These are phyloP conservation scores for Varecia variegata DNA, from an alignment of 2,797 vertebrate genomes.

Conservation along the genomic window DNA sequence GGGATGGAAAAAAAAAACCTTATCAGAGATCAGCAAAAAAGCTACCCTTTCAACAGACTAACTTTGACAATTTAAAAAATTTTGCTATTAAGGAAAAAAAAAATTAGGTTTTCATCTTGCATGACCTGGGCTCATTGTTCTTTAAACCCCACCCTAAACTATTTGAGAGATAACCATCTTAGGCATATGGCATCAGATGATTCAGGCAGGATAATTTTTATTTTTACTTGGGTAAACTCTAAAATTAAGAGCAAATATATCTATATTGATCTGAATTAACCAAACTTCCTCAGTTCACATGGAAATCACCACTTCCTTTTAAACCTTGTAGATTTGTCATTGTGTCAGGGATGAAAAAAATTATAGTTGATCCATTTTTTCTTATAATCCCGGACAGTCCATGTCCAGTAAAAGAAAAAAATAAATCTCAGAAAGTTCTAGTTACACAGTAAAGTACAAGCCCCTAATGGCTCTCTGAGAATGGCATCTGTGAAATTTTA, in stretches of 20 bases:
- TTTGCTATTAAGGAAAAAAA: constrained; percentile 11
- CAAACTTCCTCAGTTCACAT: background rate
- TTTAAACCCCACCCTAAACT: background rate
- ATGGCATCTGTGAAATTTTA: constrained; percentile 47
- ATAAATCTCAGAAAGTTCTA: background rate
- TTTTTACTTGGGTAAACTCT: background rate
- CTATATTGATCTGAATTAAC: background rate
- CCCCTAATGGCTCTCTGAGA: background rate
- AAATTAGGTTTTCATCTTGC: background rate
- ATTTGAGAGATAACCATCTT: background rate
- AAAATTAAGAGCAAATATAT: background rate
- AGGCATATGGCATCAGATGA: background rate
- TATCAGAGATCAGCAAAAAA: background rate
- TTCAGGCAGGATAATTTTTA: background rate
- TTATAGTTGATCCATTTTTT: background rate
- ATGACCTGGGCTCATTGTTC: background rate
- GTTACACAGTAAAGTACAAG: background rate
- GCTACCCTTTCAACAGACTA: background rate
- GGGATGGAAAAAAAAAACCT: background rate
- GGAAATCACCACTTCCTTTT: background rate
- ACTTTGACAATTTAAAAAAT: background rate
- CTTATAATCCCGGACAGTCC: constrained; percentile 15
- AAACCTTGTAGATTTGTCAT: background rate
- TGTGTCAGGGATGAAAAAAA: background rate
- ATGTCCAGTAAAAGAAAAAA: constrained; percentile 12